Conservation (phyloP, 2,888 invertebrate species). For the Plagiodera versicolora region DNA sequence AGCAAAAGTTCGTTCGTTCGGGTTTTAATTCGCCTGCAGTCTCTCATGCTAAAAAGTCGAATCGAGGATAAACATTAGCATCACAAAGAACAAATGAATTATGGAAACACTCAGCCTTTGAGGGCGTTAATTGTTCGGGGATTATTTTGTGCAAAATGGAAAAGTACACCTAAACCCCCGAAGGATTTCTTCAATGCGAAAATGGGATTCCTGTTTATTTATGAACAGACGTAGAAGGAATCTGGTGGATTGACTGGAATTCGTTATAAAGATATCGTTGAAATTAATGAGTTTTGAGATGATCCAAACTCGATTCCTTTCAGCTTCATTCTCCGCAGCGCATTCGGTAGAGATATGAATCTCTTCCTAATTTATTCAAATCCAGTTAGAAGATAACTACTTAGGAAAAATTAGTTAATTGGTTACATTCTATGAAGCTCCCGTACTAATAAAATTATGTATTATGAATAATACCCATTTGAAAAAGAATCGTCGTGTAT, state of each 20-base stretch:
- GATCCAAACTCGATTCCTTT: too few relatives aligned
- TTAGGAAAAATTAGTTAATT: too few relatives aligned
- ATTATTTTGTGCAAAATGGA: slow-evolving; percentile 25
- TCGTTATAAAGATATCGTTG: not conserved
- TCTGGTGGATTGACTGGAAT: not conserved
- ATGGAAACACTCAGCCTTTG: slow-evolving; percentile 13
- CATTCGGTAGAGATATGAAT: too few relatives aligned
- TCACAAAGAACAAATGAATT: slow-evolving; percentile 21
- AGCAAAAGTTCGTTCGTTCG: too few relatives aligned
- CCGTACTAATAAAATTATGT: too few relatives aligned
- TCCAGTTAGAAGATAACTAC: too few relatives aligned
- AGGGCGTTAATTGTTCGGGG: slow-evolving; percentile 25
- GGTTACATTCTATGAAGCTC: too few relatives aligned
- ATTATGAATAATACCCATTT: too few relatives aligned
- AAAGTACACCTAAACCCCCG: slow-evolving; percentile 18
- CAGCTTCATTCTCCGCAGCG: too few relatives aligned
- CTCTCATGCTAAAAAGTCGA: slow-evolving; percentile 3
- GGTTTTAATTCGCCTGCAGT: not conserved
- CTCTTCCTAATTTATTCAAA: too few relatives aligned
- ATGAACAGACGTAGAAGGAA: not conserved
- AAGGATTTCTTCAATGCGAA: slow-evolving; percentile 13
- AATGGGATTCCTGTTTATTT: slow-evolving; percentile 22
- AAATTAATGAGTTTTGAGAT: too few relatives aligned
- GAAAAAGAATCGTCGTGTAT: too few relatives aligned
- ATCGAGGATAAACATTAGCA: slow-evolving; percentile 22